Evolutionary conservation across 2,797 vertebrate genomes (phyloP).

Genomic region (Sebastes cheni): DNA sequence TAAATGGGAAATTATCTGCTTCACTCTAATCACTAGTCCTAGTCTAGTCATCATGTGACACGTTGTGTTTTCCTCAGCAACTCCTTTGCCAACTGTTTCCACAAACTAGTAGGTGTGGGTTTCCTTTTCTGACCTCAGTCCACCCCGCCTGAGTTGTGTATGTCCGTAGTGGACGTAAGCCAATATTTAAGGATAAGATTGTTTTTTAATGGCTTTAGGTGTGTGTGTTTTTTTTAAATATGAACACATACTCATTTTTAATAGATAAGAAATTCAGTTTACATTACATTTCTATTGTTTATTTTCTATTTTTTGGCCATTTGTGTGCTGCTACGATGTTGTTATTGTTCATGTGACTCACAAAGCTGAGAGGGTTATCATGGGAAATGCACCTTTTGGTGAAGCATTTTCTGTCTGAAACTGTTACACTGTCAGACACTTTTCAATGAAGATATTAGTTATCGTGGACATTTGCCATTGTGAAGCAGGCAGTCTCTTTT

Average conservation of each 20-base stretch:
- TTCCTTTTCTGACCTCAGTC: conserved; percentile 23
- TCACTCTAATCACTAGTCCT: background rate
- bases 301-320: background rate
- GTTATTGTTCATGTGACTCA: background rate
- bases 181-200: background rate
- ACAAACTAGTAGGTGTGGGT: conserved; percentile 29
- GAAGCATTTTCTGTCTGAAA: background rate
- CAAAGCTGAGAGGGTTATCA: background rate
- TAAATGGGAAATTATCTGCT: background rate
- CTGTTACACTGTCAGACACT: background rate
- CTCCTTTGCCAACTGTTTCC: conserved; percentile 20
- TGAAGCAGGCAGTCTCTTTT: background rate
- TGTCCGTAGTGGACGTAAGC: background rate
- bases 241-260: background rate
- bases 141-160: background rate
- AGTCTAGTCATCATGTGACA: background rate
- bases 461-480: background rate
- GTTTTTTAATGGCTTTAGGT: background rate
- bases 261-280: background rate
- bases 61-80: background rate
- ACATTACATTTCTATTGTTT: background rate
- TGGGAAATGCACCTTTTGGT: background rate
- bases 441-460: background rate
- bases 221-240: rapidly evolving
- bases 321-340: background rate